These are phyloP conservation scores for Tetragonula clypearis DNA, from an alignment of 1,140 invertebrate species.

Conservation along the genomic window DNA sequence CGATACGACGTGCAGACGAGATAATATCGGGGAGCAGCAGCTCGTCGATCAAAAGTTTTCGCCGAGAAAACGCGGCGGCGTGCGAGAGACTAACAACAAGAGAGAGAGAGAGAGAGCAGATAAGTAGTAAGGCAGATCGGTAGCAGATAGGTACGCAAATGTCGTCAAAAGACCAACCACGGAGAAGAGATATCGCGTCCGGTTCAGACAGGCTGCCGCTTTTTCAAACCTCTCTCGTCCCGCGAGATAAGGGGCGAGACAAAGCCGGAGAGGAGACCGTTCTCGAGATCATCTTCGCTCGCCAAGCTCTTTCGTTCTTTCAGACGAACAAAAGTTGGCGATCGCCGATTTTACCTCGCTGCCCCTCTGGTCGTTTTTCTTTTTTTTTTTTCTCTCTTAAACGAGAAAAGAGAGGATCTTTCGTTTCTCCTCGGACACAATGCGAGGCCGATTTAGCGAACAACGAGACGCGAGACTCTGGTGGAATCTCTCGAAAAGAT, in stretches of 20 bases:
- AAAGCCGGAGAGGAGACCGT: background rate
- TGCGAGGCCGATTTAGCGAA: background rate
- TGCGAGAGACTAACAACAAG: background rate
- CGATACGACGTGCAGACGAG: background rate
- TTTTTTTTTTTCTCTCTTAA: background rate
- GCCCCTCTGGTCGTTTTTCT: background rate
- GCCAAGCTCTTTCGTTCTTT: background rate
- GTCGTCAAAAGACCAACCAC: background rate
- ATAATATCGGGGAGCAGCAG: slow-evolving; percentile 5
- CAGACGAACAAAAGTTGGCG: slow-evolving; percentile 15
- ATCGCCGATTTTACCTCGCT: background rate
- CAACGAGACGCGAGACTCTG: background rate
- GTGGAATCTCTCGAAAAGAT: background rate
- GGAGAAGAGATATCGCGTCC: background rate
- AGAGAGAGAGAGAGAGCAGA: too few species aligned
- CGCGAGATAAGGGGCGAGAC: background rate
- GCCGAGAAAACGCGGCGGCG: too few species aligned
- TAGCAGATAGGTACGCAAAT: background rate
- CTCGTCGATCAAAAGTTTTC: slow-evolving; percentile 31
- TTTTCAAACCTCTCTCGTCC: slow-evolving; percentile 6
- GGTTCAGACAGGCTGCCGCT: background rate
- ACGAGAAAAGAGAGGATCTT: too few species aligned
- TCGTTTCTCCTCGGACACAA: background rate
- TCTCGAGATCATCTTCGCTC: slow-evolving; percentile 3
- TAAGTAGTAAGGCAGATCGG: slow-evolving; percentile 20